Conservation (phyloP, 2,797 vertebrate species). For the Sebastes vulpes region DNA sequence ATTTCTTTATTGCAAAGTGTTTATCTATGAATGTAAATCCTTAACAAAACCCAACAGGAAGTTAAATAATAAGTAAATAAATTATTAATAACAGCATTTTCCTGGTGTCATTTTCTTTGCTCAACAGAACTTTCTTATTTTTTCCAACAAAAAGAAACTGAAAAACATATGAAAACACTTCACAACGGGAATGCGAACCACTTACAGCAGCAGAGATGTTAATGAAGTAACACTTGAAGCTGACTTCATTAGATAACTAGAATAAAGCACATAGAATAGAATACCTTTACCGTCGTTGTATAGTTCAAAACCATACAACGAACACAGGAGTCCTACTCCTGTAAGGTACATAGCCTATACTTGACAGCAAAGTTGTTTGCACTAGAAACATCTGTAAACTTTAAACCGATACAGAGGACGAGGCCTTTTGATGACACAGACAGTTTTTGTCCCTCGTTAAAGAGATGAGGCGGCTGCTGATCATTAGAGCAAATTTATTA, state of each 20-base stretch:
- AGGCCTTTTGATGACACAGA: conserved; percentile 35
- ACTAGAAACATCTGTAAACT: conserved; percentile 28
- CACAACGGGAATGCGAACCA: not conserved
- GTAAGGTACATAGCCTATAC: not conserved
- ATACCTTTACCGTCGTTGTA: too few species aligned
- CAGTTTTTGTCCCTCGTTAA: conserved; percentile 41
- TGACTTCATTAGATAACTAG: not conserved
- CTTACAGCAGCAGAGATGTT: not conserved
- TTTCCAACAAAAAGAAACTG: not conserved
- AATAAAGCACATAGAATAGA: not conserved
- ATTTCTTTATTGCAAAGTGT: not conserved
- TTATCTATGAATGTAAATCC: not conserved
- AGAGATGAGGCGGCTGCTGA: conserved; percentile 39
- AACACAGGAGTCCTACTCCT: too few species aligned
- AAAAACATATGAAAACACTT: not conserved
- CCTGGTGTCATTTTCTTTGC: not conserved
- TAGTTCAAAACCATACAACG: too few species aligned
- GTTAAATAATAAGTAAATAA: not conserved
- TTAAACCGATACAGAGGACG: not conserved
- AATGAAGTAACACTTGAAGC: not conserved
- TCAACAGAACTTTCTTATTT: not conserved
- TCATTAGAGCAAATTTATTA: conserved; percentile 62
- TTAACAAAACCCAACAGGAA: not conserved
- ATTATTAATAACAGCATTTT: not conserved
- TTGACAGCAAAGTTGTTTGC: conserved; percentile 1